These are phyloP conservation scores for Parazoanthus swiftii DNA, from an alignment of 92 coral and sea anemone genomes.

Conservation along the genomic window DNA sequence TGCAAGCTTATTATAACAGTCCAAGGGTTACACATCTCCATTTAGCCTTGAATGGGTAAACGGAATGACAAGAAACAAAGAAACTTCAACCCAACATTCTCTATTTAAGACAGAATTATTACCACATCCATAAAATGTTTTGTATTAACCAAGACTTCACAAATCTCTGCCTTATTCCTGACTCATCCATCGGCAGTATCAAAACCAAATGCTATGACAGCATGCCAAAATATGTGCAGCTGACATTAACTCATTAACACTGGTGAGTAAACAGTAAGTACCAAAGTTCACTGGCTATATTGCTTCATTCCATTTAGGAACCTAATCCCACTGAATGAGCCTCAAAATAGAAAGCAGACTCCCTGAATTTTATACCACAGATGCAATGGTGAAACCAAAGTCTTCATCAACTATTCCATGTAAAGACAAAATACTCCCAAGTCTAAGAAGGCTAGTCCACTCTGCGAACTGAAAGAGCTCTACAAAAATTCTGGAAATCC, in stretches of 20 bases:
- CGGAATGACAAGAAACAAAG: background rate
- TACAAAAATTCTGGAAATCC: background rate
- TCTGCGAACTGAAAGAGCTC: background rate
- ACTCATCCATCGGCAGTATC: background rate
- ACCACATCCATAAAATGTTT: background rate
- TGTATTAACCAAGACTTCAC: background rate
- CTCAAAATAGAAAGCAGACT: conserved; percentile 16
- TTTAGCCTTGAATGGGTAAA: background rate
- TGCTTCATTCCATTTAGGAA: conserved; percentile 6
- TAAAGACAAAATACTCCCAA: background rate
- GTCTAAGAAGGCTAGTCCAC: background rate
- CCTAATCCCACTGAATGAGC: conserved; percentile 22
- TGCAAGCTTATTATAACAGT: background rate
- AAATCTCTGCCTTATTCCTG: background rate
- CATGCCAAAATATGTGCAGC: background rate
- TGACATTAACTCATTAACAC: background rate
- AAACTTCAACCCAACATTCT: background rate
- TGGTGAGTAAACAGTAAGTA: background rate
- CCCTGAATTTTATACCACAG: background rate
- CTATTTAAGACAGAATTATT: no score
- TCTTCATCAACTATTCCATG: background rate
- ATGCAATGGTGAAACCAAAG: background rate
- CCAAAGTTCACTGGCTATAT: background rate
- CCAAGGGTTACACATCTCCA: background rate
- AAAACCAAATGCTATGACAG: background rate